A percentile compares a stretch with the other conserved stretches of the same genome.
phyloP scores from a whole-genome alignment of 2,888 invertebrate genomes.

The Amphipoea lucens region DNA sequence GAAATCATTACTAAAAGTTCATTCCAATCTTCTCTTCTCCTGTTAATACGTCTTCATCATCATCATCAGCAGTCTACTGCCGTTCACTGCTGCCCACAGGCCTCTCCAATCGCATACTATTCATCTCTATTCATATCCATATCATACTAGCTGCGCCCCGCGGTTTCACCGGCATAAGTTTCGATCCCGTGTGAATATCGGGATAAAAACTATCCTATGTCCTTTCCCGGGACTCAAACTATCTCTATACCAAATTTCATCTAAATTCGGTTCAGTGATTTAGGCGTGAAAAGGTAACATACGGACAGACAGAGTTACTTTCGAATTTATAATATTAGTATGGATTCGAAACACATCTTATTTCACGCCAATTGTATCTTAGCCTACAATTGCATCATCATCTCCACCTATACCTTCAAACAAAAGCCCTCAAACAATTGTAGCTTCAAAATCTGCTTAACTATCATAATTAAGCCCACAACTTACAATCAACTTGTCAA shows the following conservation, averaged over 20 bases:
- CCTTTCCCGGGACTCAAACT: no score
- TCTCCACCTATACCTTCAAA: not conserved
- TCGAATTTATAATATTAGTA: no score
- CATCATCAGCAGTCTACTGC: not conserved
- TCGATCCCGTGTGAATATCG: no score
- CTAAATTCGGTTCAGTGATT: no score
- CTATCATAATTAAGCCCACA: slow-evolving; percentile 44
- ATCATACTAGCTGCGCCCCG: not conserved
- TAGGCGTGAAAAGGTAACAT: no score
- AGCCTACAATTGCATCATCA: not conserved
- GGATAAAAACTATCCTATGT: no score
- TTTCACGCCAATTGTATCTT: not conserved
- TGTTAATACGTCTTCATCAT: not conserved
- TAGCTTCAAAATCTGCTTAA: slow-evolving; percentile 27
- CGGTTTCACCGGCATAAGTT: no score
- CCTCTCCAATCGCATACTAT: not conserved
- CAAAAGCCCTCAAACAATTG: slow-evolving; percentile 13
- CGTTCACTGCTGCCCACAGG: no score
- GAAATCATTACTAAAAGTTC: not conserved
- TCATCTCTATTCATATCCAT: not conserved
- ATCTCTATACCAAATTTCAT: no score
- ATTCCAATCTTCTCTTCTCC: not conserved
- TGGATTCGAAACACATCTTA: not conserved
- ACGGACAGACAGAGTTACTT: no score
- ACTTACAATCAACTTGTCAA: slow-evolving; percentile 54